These are phyloP conservation scores for Pachyuromys duprasi DNA, from an alignment of 2,797 vertebrate genomes.

Conservation along the genomic window DNA sequence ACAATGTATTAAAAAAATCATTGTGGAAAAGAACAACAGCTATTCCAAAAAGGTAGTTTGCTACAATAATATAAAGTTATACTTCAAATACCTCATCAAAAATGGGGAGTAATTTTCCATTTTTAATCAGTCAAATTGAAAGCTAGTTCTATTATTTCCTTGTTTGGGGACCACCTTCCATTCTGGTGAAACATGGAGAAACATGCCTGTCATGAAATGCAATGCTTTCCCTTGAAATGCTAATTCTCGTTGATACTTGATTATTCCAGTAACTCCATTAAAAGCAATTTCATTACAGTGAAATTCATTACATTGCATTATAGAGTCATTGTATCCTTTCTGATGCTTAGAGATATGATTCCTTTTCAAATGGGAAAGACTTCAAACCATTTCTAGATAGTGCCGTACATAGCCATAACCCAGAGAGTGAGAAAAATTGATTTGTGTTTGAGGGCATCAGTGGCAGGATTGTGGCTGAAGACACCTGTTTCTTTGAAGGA, in stretches of 20 bases:
- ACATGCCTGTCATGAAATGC: conserved; percentile 66
- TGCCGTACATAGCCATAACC: background rate
- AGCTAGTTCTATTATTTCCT: conserved; percentile 45
- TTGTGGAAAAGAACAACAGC: background rate
- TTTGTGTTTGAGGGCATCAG: background rate
- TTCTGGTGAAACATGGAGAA: conserved; percentile 40
- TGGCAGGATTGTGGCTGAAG: background rate
- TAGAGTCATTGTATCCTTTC: background rate
- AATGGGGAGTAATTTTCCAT: conserved; percentile 61
- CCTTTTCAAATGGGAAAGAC: background rate
- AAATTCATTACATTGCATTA: background rate
- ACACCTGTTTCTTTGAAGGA: background rate
- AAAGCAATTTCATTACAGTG: conserved; percentile 45
- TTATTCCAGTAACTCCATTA: background rate
- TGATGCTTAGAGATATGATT: conserved; percentile 6
- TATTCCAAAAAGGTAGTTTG: background rate
- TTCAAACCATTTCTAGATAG: conserved; percentile 10
- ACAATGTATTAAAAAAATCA: background rate
- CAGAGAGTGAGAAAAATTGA: background rate
- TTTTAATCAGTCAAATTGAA: conserved; percentile 60
- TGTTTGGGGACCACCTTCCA: conserved; percentile 45
- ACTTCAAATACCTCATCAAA: conserved; percentile 55
- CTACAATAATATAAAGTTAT: conserved; percentile 10
- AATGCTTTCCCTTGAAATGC: conserved; percentile 61
- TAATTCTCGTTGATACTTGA: conserved; percentile 62